Conservation (phyloP, 2,113 vertebrate genomes). For the Serilophus lunatus region DNA sequence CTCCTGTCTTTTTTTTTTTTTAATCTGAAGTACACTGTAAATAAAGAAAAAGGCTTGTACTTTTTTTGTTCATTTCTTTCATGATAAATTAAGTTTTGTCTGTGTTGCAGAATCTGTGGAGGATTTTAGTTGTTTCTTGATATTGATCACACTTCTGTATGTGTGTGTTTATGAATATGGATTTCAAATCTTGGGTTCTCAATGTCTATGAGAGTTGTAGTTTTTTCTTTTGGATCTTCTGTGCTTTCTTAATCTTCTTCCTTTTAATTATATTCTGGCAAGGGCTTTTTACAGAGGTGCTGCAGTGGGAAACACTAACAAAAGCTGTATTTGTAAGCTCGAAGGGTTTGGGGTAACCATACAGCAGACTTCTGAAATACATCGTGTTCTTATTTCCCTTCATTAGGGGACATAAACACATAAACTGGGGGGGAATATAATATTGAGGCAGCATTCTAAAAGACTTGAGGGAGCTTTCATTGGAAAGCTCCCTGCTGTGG, state of each 20-base stretch:
- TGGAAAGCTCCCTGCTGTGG: not conserved
- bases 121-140: not conserved
- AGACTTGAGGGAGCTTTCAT: not conserved
- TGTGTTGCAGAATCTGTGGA: not conserved
- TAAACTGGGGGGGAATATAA: not conserved
- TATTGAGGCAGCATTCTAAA: not conserved
- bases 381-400: not conserved
- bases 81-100: not conserved
- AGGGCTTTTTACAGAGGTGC: constrained; percentile 10
- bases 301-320: not conserved
- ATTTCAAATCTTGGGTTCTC: not conserved
- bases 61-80: not conserved
- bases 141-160: not conserved
- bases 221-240: not conserved
- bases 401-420: not conserved
- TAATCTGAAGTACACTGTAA: not conserved
- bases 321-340: not conserved
- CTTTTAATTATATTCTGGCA: not conserved
- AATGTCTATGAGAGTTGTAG: not conserved
- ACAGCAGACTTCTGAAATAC: not conserved
- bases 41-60: not conserved
- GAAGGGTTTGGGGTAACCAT: not conserved
- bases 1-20: not conserved
- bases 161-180: not conserved
- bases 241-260: not conserved